phyloP scores from a whole-genome alignment of 2,113 vertebrate species.

The Charadrius vociferus region DNA sequence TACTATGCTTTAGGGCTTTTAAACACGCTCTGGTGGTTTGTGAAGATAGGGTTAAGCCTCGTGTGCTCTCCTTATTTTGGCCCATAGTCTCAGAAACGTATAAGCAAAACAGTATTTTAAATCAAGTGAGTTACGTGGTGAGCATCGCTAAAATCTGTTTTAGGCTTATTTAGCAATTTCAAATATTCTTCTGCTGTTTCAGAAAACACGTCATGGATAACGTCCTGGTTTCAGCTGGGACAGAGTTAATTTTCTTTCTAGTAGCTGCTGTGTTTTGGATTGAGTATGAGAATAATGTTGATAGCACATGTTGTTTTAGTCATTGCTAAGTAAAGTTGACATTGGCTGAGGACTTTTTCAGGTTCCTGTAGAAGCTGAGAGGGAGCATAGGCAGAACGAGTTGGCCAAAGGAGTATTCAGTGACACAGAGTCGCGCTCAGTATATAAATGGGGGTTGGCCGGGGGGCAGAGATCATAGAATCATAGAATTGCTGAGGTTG shows the following conservation, averaged over 20 bases:
- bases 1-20: not conserved
- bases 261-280: not conserved
- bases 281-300: not conserved
- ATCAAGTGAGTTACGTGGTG: not conserved
- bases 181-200: not conserved
- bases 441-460: not conserved
- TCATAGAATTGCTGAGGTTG: too few relatives aligned
- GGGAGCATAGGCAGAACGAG: not conserved
- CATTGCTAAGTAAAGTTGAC: not conserved
- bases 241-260: not conserved
- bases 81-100: not conserved
- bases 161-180: accelerated
- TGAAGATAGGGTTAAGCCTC: not conserved
- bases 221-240: not conserved
- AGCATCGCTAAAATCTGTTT: accelerated
- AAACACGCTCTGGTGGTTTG: not conserved
- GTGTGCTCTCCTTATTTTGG: not conserved
- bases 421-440: not conserved
- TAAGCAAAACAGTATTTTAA: not conserved
- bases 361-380: not conserved
- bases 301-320: not conserved
- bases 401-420: not conserved
- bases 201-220: not conserved
- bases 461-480: not conserved
- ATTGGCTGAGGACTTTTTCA: not conserved